Percentiles rank a stretch among this genome's conserved stretches.
Conservation (phyloP, 2,113 vertebrate species). For the Cricetomys ansorgei region DNA sequence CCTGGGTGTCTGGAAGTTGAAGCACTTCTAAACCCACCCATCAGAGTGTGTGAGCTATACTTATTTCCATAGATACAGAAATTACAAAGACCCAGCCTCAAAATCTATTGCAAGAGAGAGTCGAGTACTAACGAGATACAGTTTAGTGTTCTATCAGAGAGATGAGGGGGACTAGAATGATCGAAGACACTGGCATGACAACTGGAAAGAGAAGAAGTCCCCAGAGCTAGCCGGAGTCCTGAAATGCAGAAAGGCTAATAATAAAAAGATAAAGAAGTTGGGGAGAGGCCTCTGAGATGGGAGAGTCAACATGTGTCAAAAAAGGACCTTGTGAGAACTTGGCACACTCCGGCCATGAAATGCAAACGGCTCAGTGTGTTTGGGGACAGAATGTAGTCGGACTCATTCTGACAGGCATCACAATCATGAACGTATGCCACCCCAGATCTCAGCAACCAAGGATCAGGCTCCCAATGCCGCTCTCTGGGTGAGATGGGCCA, state of each 20-base stretch:
- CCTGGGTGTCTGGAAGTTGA: not conserved
- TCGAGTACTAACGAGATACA: not conserved
- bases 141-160: not conserved
- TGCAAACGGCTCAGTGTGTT: not conserved
- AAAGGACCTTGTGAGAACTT: not conserved
- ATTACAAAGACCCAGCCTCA: not conserved
- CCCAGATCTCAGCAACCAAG: too few species aligned
- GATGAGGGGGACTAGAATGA: not conserved
- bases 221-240: not conserved
- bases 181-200: not conserved
- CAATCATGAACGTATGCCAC: too few species aligned
- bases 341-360: not conserved
- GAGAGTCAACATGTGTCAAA: not conserved
- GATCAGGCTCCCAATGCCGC: not conserved
- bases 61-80: not conserved
- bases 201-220: not conserved
- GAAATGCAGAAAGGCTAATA: not conserved
- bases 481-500: not conserved
- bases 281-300: not conserved
- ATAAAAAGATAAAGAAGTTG: not conserved
- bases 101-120: not conserved
- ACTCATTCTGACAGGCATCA: rapidly evolving
- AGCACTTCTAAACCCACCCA: not conserved
- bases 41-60: not conserved
- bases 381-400: not conserved